Base-by-base conservation (phyloP, 2,888 invertebrate species). In the Cosmorhoe ocellata region DNA sequence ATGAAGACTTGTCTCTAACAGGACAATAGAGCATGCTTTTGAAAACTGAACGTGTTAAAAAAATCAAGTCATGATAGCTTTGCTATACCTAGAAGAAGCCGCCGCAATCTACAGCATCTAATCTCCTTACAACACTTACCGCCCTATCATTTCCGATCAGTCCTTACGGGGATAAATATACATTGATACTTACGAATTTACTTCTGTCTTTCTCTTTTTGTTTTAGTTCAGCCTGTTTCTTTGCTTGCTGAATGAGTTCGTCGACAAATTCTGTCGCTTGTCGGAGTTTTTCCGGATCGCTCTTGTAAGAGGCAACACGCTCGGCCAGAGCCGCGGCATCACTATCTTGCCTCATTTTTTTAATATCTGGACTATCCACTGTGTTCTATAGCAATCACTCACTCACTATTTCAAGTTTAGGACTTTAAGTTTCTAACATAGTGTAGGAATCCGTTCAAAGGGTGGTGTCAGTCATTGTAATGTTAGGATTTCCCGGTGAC, bases 221-320 rank as follows among this genome's bases (percentile, higher is more conserved):
- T 85, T 91, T 91, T 66, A 86, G 75, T 65, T 91, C 91, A 61
- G 91, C 92, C 77, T 92, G 92, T 73, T 85, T 86, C 78, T 92
- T 91, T 59, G 93, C 93, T 74, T 91, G 91, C 71, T 91, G 89
- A 71, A 92, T 88, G 52, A 93, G 88, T 74, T 92, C 91, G 67
- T 93, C 92, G 60, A 93, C 91, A 79, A 92, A 93, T 63, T 92
- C 91, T 55, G 86, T 84, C 41, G 92, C 89, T 53, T 90, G 83
- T 55, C 91, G 89, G 74, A 93, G 90, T 77, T 91, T 92, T 55
- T 91, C 91, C 31, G 92, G 91, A 69, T 93, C 92, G 61, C 86
- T 88, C 77, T 91, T 92, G 74, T 92, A 93, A 57, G 90, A 88
- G 36, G 89, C 87, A 67, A 92, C 90, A 67, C 91, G 85, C 55